phyloP scores from a whole-genome alignment of 2,113 vertebrate species.

The Muntiacus muntjak region DNA sequence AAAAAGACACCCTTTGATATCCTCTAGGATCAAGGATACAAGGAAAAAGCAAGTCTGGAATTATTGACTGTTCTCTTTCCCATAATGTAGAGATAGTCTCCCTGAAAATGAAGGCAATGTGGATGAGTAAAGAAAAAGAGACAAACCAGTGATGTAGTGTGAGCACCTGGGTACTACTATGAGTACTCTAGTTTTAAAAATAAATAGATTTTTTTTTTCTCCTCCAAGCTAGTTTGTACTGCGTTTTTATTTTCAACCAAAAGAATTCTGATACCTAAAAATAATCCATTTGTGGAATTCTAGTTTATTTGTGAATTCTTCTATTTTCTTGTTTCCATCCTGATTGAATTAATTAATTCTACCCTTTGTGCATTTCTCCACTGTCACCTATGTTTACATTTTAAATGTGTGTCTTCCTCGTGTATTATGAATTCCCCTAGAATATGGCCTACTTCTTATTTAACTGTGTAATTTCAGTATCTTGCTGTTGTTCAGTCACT shows the following conservation, averaged over 20 bases:
- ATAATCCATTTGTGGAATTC: neutral
- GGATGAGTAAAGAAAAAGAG: neutral
- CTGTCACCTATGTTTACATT: neutral
- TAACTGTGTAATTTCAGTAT: neutral
- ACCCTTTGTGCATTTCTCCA: neutral
- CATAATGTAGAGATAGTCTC: accelerated
- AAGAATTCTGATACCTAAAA: neutral
- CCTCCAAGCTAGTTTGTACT: neutral
- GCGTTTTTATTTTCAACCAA: neutral
- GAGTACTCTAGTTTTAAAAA: neutral
- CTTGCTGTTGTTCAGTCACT: too few relatives aligned
- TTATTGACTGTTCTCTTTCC: neutral
- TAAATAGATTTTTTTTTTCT: neutral
- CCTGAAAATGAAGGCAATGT: neutral
- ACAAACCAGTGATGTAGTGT: neutral
- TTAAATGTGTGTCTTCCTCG: neutral
- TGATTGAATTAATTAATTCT: neutral
- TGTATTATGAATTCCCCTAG: neutral
- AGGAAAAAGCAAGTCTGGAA: neutral
- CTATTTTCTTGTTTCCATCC: neutral
- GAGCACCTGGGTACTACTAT: neutral
- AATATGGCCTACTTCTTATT: neutral
- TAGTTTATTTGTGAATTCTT: neutral
- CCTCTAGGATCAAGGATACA: neutral
- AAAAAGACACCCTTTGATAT: neutral